Percentiles rank a stretch among this genome's conserved stretches.
Evolutionary conservation across 2,888 invertebrate genomes (phyloP).

Genomic region (Pyrrhosoma nymphula): DNA sequence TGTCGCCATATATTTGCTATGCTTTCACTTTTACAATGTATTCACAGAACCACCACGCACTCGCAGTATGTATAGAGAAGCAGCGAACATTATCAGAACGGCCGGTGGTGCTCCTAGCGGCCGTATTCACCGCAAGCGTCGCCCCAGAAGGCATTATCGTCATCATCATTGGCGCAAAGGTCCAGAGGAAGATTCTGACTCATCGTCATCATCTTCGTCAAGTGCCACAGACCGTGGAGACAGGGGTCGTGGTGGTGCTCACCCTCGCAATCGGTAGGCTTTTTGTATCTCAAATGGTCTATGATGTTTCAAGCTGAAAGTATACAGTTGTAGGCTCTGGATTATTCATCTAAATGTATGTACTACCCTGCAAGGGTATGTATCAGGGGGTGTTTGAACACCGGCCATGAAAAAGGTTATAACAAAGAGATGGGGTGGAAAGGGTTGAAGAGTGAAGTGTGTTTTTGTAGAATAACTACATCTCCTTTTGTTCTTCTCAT

Average conservation of each 20-base stretch:
- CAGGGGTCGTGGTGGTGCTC: slow-evolving; percentile 42
- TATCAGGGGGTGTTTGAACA: too few relatives aligned
- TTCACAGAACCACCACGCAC: slow-evolving; percentile 33
- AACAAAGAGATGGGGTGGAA: too few relatives aligned
- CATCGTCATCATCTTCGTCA: slow-evolving; percentile 39
- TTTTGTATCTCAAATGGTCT: neutral
- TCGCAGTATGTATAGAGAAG: slow-evolving; percentile 30
- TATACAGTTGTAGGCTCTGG: neutral
- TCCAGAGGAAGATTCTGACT: slow-evolving; percentile 42
- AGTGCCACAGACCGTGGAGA: neutral
- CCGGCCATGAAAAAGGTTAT: too few relatives aligned
- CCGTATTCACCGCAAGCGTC: slow-evolving; percentile 20
- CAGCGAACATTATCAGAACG: neutral
- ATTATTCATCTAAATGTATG: too few relatives aligned
- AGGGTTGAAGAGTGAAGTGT: too few relatives aligned
- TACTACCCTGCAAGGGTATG: too few relatives aligned
- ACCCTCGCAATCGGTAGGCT: slow-evolving; percentile 40
- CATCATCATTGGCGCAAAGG: slow-evolving; percentile 48
- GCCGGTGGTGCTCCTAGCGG: neutral
- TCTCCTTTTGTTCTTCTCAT: too few relatives aligned
- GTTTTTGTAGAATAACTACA: too few relatives aligned
- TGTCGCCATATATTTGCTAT: neutral
- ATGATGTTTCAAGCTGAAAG: neutral
- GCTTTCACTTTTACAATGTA: neutral
- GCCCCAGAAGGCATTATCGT: slow-evolving; percentile 41